Evolutionary conservation across 1,140 invertebrate species (phyloP).

Genomic region (Drosophila parvula): DNA sequence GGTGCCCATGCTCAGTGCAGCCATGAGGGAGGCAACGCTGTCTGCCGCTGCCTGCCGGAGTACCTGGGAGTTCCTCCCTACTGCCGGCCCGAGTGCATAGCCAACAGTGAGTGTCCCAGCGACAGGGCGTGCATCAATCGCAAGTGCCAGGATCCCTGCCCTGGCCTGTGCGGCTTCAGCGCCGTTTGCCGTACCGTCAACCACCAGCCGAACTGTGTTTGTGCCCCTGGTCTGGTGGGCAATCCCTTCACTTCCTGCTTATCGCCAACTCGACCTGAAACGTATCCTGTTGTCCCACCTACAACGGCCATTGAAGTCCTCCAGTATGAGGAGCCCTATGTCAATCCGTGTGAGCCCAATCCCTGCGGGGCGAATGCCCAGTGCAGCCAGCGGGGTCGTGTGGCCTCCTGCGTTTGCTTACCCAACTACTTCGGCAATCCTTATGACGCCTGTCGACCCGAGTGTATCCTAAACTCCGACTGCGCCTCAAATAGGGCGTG

Average conservation of each 20-base stretch:
- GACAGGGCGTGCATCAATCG: constrained; percentile 89
- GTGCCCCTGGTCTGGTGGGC: constrained; percentile 88
- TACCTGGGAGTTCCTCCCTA: constrained; percentile 88
- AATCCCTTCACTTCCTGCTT: constrained; percentile 87
- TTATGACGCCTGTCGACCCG: constrained; percentile 90
- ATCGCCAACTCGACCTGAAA: constrained; percentile 84
- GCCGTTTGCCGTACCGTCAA: constrained; percentile 88
- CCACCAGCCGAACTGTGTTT: constrained; percentile 88
- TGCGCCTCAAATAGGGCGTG: constrained; percentile 89
- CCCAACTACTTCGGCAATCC: constrained; percentile 90
- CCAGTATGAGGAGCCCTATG: constrained; percentile 90
- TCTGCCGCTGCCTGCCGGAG: constrained; percentile 88
- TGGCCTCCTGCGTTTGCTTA: constrained; percentile 89
- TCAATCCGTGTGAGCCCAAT: constrained; percentile 86
- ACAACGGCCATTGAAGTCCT: constrained; percentile 87
- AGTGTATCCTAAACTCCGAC: constrained; percentile 90
- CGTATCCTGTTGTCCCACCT: constrained; percentile 51
- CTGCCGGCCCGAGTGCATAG: constrained; percentile 88
- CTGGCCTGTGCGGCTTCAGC: constrained; percentile 87
- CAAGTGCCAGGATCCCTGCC: constrained; percentile 86
- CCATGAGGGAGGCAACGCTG: constrained; percentile 87
- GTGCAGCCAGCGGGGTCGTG: constrained; percentile 87
- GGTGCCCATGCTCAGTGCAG: constrained; percentile 90
- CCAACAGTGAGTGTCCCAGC: constrained; percentile 88
- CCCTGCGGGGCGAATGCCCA: constrained; percentile 87